Base-by-base conservation (phyloP, 2,888 invertebrate genomes). In the Xylophagus ater region DNA sequence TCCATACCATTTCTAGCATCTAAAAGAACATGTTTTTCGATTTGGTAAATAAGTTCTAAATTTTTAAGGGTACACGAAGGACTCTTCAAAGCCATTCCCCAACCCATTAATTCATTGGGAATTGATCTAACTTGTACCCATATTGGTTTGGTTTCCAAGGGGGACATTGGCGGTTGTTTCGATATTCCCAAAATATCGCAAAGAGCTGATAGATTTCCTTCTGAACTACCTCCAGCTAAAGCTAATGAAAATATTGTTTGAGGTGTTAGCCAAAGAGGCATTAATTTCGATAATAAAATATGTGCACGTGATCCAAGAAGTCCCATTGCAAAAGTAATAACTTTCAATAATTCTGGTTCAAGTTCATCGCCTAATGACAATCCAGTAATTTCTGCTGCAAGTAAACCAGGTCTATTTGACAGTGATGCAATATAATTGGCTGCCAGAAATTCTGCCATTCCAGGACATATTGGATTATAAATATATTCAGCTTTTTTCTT, bases 381-480 rank as follows among this genome's bases (percentile, higher is more conserved):
- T 1, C 55, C 56, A 2, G 55, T 53, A 37, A 72, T 56, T 53
- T 72, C 72, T 9, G 68, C 59, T 14, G 68, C 58, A 4, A 72
- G 54, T 12, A 71, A 62, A 33, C 68, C 67, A 1, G 70, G 65
- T 45, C 70, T 65, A 47, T 66, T 68, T 4, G 69, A 67, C 4
- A 71, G 58, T 1, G 71, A 70, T 1, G 69, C 66, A n/a, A 72
- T 59, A 51, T 72, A 72, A 48, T 70, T 70, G 2, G 72, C 71
- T 2, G 71, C 68, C n/a, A 72, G 54, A 49, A 68, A 71, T 47
- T 70, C 70, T 12, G 67, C 65, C 44, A 72, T 63, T 2, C 69
- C 65, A 33, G 66, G 59, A 50, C 71, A 70, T 24, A 71, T 60
- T 2, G 70, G 67, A 9, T 67, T 63, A 51, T 64, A 69, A 15